Conservation (phyloP, 2,797 vertebrate species). For the Helicolenus hilgendorfi region DNA sequence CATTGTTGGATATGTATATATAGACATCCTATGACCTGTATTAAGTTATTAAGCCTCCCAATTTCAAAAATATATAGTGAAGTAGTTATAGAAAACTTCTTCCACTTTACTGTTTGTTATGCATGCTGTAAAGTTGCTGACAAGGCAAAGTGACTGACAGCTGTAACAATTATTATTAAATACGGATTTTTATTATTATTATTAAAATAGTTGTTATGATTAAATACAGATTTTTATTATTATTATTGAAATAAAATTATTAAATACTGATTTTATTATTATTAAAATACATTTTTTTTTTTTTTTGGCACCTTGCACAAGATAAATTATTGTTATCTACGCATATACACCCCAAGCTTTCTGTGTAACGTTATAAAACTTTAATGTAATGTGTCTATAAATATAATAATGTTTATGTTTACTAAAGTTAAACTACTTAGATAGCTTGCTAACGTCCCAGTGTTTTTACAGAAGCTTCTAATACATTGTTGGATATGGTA, state of each 20-base stretch:
- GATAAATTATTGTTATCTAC: not conserved
- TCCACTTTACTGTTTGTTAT: not conserved
- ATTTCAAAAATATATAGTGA: not conserved
- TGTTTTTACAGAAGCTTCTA: not conserved
- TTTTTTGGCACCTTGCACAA: not conserved
- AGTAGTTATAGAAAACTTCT: not conserved
- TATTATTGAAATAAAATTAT: too few relatives aligned
- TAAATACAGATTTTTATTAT: too few relatives aligned
- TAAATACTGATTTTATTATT: not conserved
- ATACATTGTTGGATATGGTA: not conserved
- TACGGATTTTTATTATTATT: too few relatives aligned
- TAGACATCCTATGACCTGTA: not conserved
- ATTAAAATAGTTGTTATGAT: too few relatives aligned
- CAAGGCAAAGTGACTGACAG: constrained; percentile 53
- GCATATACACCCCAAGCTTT: too few relatives aligned
- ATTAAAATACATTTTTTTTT: too few relatives aligned
- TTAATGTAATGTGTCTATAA: rapidly evolving
- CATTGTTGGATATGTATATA: not conserved
- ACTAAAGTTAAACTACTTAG: not conserved
- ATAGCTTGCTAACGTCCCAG: constrained; percentile 15
- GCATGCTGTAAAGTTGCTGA: constrained; percentile 58
- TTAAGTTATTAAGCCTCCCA: not conserved
- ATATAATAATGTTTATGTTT: not conserved
- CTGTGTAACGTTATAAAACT: not conserved
- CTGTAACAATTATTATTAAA: not conserved